A percentile compares a stretch with the other conserved stretches of the same genome.
phyloP scores from a whole-genome alignment of 2,797 vertebrate species.

The Lophius americanus region DNA sequence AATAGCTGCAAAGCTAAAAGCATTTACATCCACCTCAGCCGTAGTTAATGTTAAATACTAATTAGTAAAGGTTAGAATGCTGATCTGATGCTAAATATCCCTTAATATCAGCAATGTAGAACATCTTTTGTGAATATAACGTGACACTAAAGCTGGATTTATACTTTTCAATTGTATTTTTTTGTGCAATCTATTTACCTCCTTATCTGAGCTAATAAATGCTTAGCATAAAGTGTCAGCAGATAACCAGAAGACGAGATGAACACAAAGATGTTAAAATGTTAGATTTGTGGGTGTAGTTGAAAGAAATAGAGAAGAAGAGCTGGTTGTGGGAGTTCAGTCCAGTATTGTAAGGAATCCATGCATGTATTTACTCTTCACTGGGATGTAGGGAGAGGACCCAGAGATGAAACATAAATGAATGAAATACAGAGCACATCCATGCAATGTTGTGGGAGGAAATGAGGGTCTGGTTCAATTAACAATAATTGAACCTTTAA shows the following conservation, averaged over 20 bases:
- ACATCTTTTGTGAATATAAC: too few relatives aligned
- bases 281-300: slow-evolving; percentile 7
- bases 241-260: slow-evolving; percentile 12
- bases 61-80: too few relatives aligned
- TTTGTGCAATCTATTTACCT: too few relatives aligned
- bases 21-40: too few relatives aligned
- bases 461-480: slow-evolving; percentile 46
- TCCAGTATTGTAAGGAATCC: slow-evolving; percentile 9
- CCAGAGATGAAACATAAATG: background rate
- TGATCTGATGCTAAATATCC: slow-evolving; percentile 10
- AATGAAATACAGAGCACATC: slow-evolving; percentile 20
- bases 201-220: too few relatives aligned
- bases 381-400: slow-evolving; percentile 5
- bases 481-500: slow-evolving; percentile 49
- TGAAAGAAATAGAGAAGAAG: slow-evolving; percentile 17
- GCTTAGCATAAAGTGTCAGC: slow-evolving; percentile 3
- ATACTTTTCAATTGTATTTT: too few relatives aligned
- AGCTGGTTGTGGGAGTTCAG: slow-evolving; percentile 22
- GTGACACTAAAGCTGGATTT: too few relatives aligned
- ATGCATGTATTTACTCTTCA: slow-evolving; percentile 2
- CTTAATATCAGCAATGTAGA: too few relatives aligned
- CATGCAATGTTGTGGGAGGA: slow-evolving; percentile 39
- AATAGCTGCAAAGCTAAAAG: too few relatives aligned
- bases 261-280: slow-evolving; percentile 5
- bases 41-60: too few relatives aligned